Percentiles rank a stretch among this genome's conserved stretches.
Evolutionary conservation across 2,113 vertebrate species (phyloP).

Genomic region (Lasiurus cinereus): DNA sequence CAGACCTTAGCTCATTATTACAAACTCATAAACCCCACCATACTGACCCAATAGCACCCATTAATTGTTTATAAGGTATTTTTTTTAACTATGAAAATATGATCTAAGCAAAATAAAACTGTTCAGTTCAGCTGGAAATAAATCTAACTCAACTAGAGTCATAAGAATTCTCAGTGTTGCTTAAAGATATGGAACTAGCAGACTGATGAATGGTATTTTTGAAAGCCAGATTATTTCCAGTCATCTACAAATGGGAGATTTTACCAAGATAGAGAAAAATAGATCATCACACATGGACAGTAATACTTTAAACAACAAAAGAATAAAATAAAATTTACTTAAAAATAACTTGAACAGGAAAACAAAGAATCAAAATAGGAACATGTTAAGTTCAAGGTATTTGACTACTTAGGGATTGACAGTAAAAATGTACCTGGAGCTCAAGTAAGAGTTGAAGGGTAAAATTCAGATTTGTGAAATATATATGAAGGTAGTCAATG

Average conservation of each 20-base stretch:
- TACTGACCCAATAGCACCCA: neutral
- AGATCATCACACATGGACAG: neutral
- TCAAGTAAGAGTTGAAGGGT: neutral
- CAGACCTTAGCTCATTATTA: neutral
- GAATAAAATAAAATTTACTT: no score
- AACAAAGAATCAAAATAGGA: conserved; percentile 11
- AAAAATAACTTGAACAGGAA: neutral
- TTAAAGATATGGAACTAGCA: conserved; percentile 72
- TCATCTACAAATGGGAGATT: conserved; percentile 48
- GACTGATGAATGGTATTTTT: conserved; percentile 74
- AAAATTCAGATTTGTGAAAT: neutral
- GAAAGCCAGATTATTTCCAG: conserved; percentile 74
- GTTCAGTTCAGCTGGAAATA: conserved; percentile 56
- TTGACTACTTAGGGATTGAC: neutral
- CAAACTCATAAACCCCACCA: neutral
- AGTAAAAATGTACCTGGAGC: neutral
- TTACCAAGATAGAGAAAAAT: conserved; percentile 37
- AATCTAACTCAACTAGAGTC: conserved; percentile 70
- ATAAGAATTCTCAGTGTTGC: conserved; percentile 60
- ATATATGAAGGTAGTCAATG: neutral
- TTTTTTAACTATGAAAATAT: conserved; percentile 53
- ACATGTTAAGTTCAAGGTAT: neutral
- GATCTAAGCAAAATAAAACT: conserved; percentile 68
- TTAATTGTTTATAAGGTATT: conserved; percentile 23
- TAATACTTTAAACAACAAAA: no score